phyloP scores from a whole-genome alignment of 2,113 vertebrate species.

The Chloropsis cyanopogon region DNA sequence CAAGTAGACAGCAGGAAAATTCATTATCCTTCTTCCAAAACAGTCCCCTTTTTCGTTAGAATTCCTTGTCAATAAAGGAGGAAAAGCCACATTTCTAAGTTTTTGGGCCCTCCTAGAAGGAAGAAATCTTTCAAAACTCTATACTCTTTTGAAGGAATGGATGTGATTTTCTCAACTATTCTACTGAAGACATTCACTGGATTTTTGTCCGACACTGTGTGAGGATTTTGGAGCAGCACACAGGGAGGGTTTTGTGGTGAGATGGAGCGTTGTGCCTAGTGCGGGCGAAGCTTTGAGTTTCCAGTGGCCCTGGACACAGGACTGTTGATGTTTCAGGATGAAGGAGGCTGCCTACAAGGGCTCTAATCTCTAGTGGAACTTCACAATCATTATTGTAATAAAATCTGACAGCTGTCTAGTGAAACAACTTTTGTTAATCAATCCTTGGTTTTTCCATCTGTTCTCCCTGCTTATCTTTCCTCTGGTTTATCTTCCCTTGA shows the following conservation, averaged over 20 bases:
- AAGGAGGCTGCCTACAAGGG: not conserved
- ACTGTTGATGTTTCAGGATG: not conserved
- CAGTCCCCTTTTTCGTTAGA: not conserved
- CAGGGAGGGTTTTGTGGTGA: not conserved
- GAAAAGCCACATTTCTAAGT: accelerated
- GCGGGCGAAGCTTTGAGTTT: not conserved
- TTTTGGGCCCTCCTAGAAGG: not conserved
- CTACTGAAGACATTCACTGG: not conserved
- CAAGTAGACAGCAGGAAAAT: not conserved
- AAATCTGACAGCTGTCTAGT: not conserved
- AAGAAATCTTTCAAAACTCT: not conserved
- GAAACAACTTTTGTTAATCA: not conserved
- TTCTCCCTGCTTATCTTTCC: not conserved
- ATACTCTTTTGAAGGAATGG: not conserved
- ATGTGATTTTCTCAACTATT: not conserved
- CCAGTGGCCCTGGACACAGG: not conserved
- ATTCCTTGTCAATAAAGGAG: not conserved
- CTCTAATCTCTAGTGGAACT: not conserved
- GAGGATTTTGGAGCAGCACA: not conserved
- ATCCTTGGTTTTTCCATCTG: not conserved
- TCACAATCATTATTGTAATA: not conserved
- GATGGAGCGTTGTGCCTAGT: accelerated
- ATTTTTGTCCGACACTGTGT: not conserved
- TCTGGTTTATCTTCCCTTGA: not conserved
- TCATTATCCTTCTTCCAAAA: not conserved